These are phyloP conservation scores for Macrosiphum euphorbiae DNA, from an alignment of 2,888 invertebrate genomes.

Conservation along the genomic window DNA sequence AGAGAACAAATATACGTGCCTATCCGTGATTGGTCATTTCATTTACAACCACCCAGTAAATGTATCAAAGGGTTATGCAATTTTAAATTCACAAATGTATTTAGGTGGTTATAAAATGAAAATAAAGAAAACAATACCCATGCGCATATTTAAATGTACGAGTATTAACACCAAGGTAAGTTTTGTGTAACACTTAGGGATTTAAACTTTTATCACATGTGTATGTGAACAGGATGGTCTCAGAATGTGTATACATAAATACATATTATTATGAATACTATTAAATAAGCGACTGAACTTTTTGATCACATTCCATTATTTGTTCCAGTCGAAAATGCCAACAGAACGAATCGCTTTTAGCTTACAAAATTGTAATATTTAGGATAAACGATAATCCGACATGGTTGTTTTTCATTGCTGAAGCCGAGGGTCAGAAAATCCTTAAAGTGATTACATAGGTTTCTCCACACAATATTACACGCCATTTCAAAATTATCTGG, in stretches of 20 bases:
- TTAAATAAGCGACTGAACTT: background rate
- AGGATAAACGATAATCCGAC: slow-evolving; percentile 35
- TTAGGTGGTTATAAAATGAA: background rate
- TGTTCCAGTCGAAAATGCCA: background rate
- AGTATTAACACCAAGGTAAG: background rate
- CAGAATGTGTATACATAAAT: background rate
- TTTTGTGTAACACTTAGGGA: background rate
- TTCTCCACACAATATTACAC: background rate
- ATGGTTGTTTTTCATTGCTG: slow-evolving; percentile 23
- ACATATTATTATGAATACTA: background rate
- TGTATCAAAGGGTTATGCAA: background rate
- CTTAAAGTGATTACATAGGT: slow-evolving; percentile 49
- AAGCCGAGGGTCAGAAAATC: slow-evolving; percentile 10
- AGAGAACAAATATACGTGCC: background rate
- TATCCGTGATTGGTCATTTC: background rate
- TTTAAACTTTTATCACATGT: background rate
- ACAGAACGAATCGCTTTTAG: background rate
- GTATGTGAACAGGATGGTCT: background rate
- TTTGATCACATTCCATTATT: slow-evolving; percentile 15
- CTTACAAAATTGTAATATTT: slow-evolving; percentile 32
- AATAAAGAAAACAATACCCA: background rate
- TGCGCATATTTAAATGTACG: background rate
- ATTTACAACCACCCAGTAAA: background rate
- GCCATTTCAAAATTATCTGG: background rate
- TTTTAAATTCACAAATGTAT: background rate